Conservation (phyloP, 2,888 invertebrate species). For the Iphiclides podalirius region DNA sequence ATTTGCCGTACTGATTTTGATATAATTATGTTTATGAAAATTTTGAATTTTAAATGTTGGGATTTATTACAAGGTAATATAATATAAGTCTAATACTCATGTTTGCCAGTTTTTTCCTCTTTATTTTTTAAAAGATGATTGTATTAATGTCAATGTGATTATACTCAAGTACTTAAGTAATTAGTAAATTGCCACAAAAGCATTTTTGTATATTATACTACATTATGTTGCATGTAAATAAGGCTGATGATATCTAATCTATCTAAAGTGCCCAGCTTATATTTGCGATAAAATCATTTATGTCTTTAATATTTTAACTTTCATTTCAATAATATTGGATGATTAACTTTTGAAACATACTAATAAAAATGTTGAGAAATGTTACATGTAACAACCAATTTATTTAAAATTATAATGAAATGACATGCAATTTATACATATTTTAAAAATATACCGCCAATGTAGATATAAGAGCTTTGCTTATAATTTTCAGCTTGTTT, state of each 20-base stretch:
- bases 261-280: neutral
- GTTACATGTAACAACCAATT: no score
- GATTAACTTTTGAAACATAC: no score
- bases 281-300: neutral
- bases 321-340: neutral
- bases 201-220: slow-evolving; percentile 42
- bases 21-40: slow-evolving; percentile 47
- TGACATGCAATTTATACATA: no score
- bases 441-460: slow-evolving; percentile 48
- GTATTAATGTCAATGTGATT: slow-evolving; percentile 49
- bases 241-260: slow-evolving; percentile 48
- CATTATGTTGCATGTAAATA: slow-evolving; percentile 58
- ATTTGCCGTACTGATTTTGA: slow-evolving; percentile 56
- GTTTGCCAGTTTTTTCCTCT: slow-evolving; percentile 31
- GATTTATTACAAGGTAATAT: slow-evolving; percentile 27
- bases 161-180: slow-evolving; percentile 63
- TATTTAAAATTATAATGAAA: no score
- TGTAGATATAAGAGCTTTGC: slow-evolving; percentile 55
- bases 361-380: no score
- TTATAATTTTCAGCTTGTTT: slow-evolving; percentile 35
- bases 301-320: neutral
- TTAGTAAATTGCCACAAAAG: slow-evolving; percentile 42
- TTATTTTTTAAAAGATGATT: slow-evolving; percentile 23
- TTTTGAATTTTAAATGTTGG: slow-evolving; percentile 29
- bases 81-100: slow-evolving; percentile 40